Conservation (phyloP, 1,140 invertebrate genomes). For the Proctacanthus coquilletti region DNA sequence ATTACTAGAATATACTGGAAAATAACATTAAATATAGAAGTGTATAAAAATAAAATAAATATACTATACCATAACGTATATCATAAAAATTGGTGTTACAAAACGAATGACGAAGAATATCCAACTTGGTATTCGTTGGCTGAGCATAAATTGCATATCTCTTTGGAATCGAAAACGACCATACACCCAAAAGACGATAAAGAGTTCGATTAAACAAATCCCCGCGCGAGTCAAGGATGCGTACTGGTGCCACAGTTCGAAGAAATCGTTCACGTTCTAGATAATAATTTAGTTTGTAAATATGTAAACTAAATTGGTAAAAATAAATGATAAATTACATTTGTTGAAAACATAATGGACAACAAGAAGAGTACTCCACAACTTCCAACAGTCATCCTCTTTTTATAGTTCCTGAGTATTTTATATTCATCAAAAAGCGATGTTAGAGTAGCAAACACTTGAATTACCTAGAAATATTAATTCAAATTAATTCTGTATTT, state of each 20-base stretch:
- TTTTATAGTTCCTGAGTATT: constrained; percentile 14
- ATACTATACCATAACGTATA: no score
- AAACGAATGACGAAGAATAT: constrained; percentile 24
- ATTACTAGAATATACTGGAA: no score
- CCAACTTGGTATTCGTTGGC: constrained; percentile 41
- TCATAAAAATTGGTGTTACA: constrained; percentile 17
- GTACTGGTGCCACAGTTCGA: no score
- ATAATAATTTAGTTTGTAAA: no score
- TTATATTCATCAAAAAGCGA: constrained; percentile 25
- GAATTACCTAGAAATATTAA: constrained; percentile 14
- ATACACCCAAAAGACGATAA: constrained; percentile 60
- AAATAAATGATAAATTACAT: no score
- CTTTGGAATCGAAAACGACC: constrained; percentile 50
- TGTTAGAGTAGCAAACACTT: constrained; percentile 19
- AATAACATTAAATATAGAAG: no score
- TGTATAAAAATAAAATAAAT: no score
- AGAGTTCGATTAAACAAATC: constrained; percentile 51
- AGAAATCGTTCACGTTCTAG: no score
- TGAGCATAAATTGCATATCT: constrained; percentile 69
- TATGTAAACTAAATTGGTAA: no score
- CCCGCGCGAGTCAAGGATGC: constrained; percentile 55
- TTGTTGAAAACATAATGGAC: background rate
- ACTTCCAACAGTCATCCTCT: constrained; percentile 9
- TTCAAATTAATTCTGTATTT: no score
- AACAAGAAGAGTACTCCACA: background rate